These are phyloP conservation scores for Amphimallon solstitiale DNA, from an alignment of 2,888 invertebrate species.

Conservation along the genomic window DNA sequence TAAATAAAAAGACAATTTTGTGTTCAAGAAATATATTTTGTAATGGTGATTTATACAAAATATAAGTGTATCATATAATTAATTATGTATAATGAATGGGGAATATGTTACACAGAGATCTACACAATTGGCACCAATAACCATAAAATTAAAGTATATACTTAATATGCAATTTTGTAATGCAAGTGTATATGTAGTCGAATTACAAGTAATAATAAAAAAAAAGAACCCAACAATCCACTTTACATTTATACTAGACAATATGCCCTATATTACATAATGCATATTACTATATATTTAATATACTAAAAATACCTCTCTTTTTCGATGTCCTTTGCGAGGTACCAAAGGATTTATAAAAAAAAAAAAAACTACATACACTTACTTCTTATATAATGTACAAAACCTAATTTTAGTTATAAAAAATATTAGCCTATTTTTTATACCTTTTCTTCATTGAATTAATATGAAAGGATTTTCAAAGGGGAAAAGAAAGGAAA, in stretches of 20 bases:
- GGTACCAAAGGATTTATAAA: not conserved
- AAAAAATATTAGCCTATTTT: conserved; percentile 60
- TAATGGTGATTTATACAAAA: conserved; percentile 44
- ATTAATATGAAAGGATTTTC: conserved; percentile 34
- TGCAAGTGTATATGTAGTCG: conserved; percentile 42
- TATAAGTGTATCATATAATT: conserved; percentile 32
- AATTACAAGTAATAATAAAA: conserved; percentile 44
- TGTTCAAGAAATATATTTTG: conserved; percentile 45
- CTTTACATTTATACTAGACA: conserved; percentile 51
- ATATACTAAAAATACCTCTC: conserved; percentile 10
- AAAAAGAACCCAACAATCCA: conserved; percentile 53
- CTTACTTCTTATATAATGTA: conserved; percentile 62
- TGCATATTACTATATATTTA: conserved; percentile 36
- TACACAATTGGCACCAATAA: conserved; percentile 57
- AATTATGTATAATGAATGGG: conserved; percentile 30
- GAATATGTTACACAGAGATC: conserved; percentile 55
- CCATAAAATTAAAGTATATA: conserved; percentile 47
- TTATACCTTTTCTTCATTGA: conserved; percentile 32
- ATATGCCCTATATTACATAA: conserved; percentile 42
- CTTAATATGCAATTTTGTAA: conserved; percentile 46
- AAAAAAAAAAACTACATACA: conserved; percentile 47
- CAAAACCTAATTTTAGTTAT: conserved; percentile 62
- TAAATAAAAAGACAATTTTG: not conserved
- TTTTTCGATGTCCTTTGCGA: conserved; percentile 2
- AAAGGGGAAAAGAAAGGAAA: conserved; percentile 11